phyloP scores from a whole-genome alignment of 2,113 vertebrate species.

The Chauna torquata region DNA sequence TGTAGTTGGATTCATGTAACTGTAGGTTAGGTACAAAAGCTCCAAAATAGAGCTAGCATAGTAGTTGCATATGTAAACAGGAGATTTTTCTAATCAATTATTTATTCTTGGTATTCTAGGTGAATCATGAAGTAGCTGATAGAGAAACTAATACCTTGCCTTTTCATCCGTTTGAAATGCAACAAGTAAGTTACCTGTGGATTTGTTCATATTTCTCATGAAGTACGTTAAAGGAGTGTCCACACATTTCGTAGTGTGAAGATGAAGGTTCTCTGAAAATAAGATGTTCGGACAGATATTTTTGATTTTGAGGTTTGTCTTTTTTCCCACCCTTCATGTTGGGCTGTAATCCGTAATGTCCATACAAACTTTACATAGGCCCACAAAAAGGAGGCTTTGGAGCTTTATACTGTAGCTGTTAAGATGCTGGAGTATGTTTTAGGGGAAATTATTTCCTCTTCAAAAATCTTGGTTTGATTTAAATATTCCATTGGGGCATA shows the following conservation, averaged over 20 bases:
- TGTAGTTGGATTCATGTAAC: not conserved
- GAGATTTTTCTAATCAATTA: not conserved
- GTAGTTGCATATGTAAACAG: not conserved
- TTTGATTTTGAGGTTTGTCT: not conserved
- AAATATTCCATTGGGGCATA: not conserved
- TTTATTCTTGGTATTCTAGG: conserved; percentile 67
- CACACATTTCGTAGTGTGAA: not conserved
- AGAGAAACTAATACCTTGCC: conserved; percentile 86
- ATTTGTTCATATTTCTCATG: not conserved
- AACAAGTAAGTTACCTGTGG: conserved; percentile 77
- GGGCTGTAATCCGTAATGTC: not conserved
- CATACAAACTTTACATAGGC: not conserved
- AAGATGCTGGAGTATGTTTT: not conserved
- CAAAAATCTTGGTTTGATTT: not conserved
- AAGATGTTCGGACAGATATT: not conserved
- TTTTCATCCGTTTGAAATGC: conserved; percentile 79
- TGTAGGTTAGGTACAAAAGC: not conserved
- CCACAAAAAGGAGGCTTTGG: not conserved
- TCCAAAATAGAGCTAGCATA: not conserved
- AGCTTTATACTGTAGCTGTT: not conserved
- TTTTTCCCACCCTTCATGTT: not conserved
- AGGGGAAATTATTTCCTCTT: not conserved
- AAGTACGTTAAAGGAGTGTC: not conserved
- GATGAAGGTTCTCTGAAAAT: not conserved
- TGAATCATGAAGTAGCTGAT: conserved; percentile 60